Evolutionary conservation across 2,888 invertebrate genomes (phyloP).

Genomic region (Craniophora ligustri): DNA sequence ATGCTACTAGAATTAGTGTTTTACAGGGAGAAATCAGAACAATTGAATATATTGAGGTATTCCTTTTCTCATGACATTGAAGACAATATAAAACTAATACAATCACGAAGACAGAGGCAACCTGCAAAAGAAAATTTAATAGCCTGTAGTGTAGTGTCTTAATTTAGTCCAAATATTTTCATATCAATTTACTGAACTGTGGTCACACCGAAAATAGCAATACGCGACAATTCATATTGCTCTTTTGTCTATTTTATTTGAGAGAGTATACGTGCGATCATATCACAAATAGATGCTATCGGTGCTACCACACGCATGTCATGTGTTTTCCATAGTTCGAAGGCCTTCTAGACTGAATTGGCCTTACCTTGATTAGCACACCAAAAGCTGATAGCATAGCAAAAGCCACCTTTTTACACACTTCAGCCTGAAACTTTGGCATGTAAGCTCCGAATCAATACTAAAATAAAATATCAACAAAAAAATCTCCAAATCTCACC

Average conservation of each 20-base stretch:
- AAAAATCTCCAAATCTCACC: conserved; percentile 78
- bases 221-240: too few species aligned
- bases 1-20: not conserved
- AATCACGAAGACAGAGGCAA: conserved; percentile 58
- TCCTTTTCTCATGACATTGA: conserved; percentile 33
- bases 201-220: not conserved
- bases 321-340: too few species aligned
- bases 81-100: conserved; percentile 28
- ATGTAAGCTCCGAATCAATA: not conserved
- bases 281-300: too few species aligned
- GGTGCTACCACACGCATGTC: too few species aligned
- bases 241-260: too few species aligned
- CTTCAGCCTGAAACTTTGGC: not conserved
- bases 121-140: conserved; percentile 69
- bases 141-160: conserved; percentile 64
- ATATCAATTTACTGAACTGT: not conserved
- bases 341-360: too few species aligned
- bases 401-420: not conserved
- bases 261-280: too few species aligned
- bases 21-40: conserved; percentile 25
- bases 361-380: too few species aligned
- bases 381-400: too few species aligned
- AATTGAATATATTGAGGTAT: conserved; percentile 28
- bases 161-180: not conserved
- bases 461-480: not conserved